phyloP scores from a whole-genome alignment of 2,888 invertebrate species.

The Tenthredo scrophulariae region DNA sequence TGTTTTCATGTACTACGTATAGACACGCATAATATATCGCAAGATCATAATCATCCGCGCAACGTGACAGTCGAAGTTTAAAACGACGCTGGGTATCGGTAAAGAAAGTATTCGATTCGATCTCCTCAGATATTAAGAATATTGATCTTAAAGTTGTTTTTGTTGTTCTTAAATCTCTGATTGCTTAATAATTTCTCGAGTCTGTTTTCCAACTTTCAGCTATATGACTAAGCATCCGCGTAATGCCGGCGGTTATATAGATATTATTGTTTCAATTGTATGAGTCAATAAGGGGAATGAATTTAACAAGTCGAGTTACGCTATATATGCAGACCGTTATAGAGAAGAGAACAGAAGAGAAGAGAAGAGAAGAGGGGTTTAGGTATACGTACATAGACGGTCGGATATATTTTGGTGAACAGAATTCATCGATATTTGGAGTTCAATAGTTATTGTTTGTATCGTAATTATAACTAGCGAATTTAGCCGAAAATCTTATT shows the following conservation, averaged over 20 bases:
- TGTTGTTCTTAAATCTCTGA: neutral
- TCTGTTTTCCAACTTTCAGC: neutral
- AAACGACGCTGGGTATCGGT: neutral
- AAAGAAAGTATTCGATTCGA: neutral
- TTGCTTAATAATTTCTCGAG: neutral
- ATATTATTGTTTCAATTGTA: slow-evolving; percentile 18
- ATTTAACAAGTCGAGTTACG: slow-evolving; percentile 30
- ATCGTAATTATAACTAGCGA: neutral
- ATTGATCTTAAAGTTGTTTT: neutral
- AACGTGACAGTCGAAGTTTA: neutral
- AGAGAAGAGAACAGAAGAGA: neutral
- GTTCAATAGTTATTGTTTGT: slow-evolving; percentile 7
- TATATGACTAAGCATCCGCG: slow-evolving; percentile 1
- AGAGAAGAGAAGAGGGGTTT: neutral
- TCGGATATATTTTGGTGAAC: neutral
- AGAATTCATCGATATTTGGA: neutral
- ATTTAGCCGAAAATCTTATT: slow-evolving; percentile 20
- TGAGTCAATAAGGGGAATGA: slow-evolving; percentile 8
- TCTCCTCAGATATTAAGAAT: neutral
- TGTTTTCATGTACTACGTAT: neutral
- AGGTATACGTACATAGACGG: neutral
- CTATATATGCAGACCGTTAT: neutral
- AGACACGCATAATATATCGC: too few relatives aligned
- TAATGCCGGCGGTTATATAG: slow-evolving; percentile 7
- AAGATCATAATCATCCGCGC: neutral